Evolutionary conservation across 2,113 vertebrate species (phyloP), one percentile per base, ranked within the genome.

Genomic region (Strix uralensis): DNA sequence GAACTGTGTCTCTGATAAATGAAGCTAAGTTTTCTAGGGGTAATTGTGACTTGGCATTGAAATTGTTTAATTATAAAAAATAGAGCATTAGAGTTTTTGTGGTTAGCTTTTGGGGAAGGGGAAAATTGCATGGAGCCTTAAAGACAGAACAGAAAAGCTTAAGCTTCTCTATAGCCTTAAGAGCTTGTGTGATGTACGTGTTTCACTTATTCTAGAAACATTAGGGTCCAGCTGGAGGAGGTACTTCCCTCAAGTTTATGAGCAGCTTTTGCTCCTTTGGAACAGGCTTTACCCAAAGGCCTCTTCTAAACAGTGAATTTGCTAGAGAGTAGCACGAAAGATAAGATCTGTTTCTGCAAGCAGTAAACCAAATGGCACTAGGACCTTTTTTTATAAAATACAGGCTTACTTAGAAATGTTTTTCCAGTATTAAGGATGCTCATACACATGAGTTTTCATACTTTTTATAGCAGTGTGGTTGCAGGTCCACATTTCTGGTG

Each of bases 1-100:
- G 58, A 80, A 34, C 15, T 70, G 30, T 2, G 0, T 65, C 18
- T 73, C 54, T 66, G 19, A 54, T 85, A 66, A 79, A 69, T 14
- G 13, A 52, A 88, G 58, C 54, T 36, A 11, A 34, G 14, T 9
- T 94, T 92, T 71, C 47, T 59, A 51, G 81, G 29, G 29, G 6
- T 59, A 59, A 6, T 80, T 0, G 1, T 73, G 84, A 90, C 70
- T 85, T 94, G 88, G 46, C 71, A 70, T 18, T 80, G 84, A 58
- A 85, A 88, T 38, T 15, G 22, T 61, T 95, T 89, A 80, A 75
- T 94, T 95, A 81, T 94, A 21, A 66, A 65, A 92, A 93, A 59
- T 13, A 49, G 44, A 81, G 21, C 40, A 9, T 84, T 80, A 49
- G 26, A 71, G 38, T 47, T 49, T 90, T 89, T 90, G 81, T 81